Base-by-base conservation (phyloP, 1,140 invertebrate species). In the Potamilus streckersoni region DNA sequence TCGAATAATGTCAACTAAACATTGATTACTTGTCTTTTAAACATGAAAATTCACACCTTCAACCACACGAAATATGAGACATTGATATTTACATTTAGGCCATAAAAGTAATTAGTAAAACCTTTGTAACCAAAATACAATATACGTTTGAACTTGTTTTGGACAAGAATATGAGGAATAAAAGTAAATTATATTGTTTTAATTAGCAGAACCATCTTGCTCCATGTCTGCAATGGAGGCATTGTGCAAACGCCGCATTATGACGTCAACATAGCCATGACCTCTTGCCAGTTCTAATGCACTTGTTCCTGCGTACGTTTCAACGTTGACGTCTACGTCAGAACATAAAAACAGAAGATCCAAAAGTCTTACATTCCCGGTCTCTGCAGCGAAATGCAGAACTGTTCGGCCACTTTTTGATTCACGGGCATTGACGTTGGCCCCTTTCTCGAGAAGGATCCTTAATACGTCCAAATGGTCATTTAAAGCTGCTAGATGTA, bases 371-470 rank as follows among this genome's bases (percentile, higher is more conserved):
- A 49, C 58, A 62, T 80, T 72, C 20, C 74, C 69, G 2, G 15
- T 31, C 58, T 82, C 81, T 55, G 70, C 72, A 31, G 81, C 79
- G 58, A 75, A 70, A 68, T 82, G 81, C 19, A 82, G 66, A 62
- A 80, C 67, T 19, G 76, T 82, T 49, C 81, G 60, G 6, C 81
- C 81, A 69, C 81, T 82, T 68, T 73, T 80, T 15, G 79, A 73
- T 69, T 82, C 81, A 73, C 76, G 66, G 13, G 93, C 93, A 85
- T 96, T 95, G 20, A 96, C 92, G 85, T 97, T 64, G 4, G 79
- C 76, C n/a, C 79, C 76, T 16, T 65, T 68, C 11, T 66, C 8
- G 16, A 81, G 60, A n/a, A 81, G 70, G n/a, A 73, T 27, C 15
- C 27, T 8, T 20, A 81, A 65, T 4, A 73, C 60, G 20, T 64